Evolutionary conservation across 2,113 vertebrate species (phyloP).

Genomic region (Pomatostomus ruficeps): DNA sequence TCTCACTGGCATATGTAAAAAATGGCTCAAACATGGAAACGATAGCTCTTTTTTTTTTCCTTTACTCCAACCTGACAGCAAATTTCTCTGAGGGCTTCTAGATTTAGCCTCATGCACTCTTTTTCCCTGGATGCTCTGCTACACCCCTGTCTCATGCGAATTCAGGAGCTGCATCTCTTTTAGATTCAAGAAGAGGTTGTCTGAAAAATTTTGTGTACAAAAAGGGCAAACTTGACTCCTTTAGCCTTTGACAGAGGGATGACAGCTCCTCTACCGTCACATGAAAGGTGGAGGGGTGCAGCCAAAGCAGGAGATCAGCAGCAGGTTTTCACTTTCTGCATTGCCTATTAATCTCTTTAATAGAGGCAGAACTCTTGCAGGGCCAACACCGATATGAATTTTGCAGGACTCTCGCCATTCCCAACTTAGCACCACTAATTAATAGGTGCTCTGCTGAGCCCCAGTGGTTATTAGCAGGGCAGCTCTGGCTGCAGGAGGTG

Average conservation of each 20-base stretch:
- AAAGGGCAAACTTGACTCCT: neutral
- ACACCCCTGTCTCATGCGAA: neutral
- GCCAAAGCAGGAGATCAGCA: neutral
- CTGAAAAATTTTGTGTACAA: neutral
- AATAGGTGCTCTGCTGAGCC: neutral
- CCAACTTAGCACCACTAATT: neutral
- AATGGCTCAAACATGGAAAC: neutral
- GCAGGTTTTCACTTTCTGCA: neutral
- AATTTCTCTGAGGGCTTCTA: constrained; percentile 39
- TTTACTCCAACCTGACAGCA: neutral
- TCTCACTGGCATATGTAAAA: neutral
- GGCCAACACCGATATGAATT: neutral
- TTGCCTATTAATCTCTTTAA: neutral
- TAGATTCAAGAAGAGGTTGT: neutral
- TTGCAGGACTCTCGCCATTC: neutral
- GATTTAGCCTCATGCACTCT: neutral
- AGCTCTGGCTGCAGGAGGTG: neutral
- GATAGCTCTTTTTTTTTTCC: fast-evolving
- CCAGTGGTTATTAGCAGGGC: neutral
- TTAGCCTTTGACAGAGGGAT: neutral
- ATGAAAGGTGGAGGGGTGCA: neutral
- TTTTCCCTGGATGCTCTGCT: neutral
- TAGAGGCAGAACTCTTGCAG: neutral
- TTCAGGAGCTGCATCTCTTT: constrained; percentile 25
- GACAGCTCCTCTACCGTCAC: neutral